These are phyloP conservation scores for Glyphotaelius pellucidus DNA, from an alignment of 2,888 invertebrate genomes.

Conservation along the genomic window DNA sequence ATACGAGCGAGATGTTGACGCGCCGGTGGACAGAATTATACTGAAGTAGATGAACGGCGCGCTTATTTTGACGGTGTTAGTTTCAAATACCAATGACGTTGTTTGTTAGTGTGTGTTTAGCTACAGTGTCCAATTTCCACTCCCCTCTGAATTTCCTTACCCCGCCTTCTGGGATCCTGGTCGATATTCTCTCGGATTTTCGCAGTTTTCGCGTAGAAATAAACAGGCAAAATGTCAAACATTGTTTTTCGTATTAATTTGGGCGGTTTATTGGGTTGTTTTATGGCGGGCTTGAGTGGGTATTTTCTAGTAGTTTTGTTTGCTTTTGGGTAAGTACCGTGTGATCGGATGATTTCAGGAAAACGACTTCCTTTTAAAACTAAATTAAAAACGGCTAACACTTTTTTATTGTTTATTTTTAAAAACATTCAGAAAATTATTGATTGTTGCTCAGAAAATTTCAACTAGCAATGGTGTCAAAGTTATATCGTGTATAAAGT, in stretches of 20 bases:
- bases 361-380: neutral
- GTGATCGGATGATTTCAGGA: neutral
- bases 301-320: neutral
- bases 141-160: constrained; percentile 16
- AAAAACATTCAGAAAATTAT: neutral
- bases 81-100: neutral
- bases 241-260: neutral
- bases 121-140: constrained; percentile 15
- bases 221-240: constrained; percentile 42
- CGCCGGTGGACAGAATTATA: neutral
- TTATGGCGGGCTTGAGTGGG: neutral
- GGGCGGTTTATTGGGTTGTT: neutral
- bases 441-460: too few species aligned
- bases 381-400: neutral
- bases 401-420: neutral
- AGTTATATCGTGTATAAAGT: too few species aligned
- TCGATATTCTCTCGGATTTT: constrained; percentile 39
- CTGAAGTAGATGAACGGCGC: neutral
- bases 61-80: neutral
- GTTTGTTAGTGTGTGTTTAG: neutral
- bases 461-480: too few species aligned
- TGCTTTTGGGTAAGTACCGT: neutral
- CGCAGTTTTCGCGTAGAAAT: constrained; percentile 36
- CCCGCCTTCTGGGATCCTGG: constrained; percentile 7
- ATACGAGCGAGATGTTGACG: neutral